A percentile compares a stretch with the other conserved stretches of the same genome.
These are phyloP conservation scores for Diaprepes abbreviatus DNA, from an alignment of 2,888 invertebrate species.

Conservation along the genomic window DNA sequence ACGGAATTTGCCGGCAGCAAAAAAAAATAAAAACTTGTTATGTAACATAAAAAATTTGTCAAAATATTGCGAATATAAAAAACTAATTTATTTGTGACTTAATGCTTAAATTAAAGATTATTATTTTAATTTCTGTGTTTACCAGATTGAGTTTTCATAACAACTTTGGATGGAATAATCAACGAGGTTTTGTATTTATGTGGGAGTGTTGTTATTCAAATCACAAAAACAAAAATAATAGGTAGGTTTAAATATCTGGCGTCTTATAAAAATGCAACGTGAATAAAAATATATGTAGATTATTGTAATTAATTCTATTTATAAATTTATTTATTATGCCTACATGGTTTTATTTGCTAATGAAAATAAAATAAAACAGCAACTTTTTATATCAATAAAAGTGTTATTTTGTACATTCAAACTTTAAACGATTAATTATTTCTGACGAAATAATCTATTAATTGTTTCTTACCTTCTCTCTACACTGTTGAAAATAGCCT, in stretches of 20 bases:
- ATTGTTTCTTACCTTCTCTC: no score
- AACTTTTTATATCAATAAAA: no score
- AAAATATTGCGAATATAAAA: neutral
- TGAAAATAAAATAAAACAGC: conserved; percentile 1
- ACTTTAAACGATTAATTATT: no score
- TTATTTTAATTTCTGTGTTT: conserved; percentile 5
- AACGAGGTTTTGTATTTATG: neutral
- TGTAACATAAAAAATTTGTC: neutral
- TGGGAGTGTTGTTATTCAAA: conserved; percentile 5
- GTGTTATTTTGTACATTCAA: no score
- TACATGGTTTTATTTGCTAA: conserved; percentile 9
- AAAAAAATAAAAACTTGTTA: neutral
- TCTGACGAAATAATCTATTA: no score
- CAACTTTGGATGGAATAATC: neutral
- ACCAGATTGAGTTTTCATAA: conserved; percentile 5
- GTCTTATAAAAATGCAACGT: conserved; percentile 8
- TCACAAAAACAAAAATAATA: conserved; percentile 4
- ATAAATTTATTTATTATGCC: conserved; percentile 13
- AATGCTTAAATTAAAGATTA: neutral
- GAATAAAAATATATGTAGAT: conserved; percentile 18
- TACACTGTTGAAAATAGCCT: no score
- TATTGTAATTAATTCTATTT: conserved; percentile 27
- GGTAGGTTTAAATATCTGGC: neutral
- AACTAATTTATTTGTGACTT: neutral
- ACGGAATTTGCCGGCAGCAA: neutral